A percentile compares a stretch with the other conserved stretches of the same genome.
Evolutionary conservation across 2,888 invertebrate species (phyloP).

Genomic region (Plebejus argus): DNA sequence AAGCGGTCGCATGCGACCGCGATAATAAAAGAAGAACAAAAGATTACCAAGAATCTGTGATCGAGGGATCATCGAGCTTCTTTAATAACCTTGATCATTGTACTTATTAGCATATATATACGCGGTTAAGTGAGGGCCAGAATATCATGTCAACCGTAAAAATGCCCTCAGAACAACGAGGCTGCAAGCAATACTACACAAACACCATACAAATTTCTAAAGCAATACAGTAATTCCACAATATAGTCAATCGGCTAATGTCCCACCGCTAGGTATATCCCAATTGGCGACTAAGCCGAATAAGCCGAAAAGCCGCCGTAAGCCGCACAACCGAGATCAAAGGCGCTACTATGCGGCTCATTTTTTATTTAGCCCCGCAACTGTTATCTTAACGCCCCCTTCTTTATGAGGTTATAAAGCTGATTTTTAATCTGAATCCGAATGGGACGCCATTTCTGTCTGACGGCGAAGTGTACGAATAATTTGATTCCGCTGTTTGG

Average conservation of each 20-base stretch:
- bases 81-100: too few species aligned
- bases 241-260: conserved; percentile 71
- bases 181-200: not conserved
- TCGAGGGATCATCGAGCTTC: too few species aligned
- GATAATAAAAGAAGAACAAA: too few species aligned
- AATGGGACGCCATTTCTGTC: conserved; percentile 7
- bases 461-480: not conserved
- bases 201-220: not conserved
- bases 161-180: too few species aligned
- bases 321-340: conserved; percentile 79
- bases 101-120: too few species aligned
- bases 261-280: conserved; percentile 68
- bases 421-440: conserved; percentile 76
- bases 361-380: conserved; percentile 75
- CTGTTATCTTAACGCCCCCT: conserved; percentile 76
- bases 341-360: conserved; percentile 77
- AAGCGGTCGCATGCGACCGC: too few species aligned
- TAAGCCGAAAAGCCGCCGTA: conserved; percentile 72
- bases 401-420: conserved; percentile 80
- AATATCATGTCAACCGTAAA: too few species aligned
- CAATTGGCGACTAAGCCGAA: conserved; percentile 61
- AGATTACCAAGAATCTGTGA: too few species aligned
- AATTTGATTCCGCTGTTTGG: conserved; percentile 5
- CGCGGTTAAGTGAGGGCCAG: too few species aligned
- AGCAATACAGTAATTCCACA: conserved; percentile 18